Evolutionary conservation across 2,888 invertebrate species (phyloP).

Genomic region (Bedellia somnulentella): DNA sequence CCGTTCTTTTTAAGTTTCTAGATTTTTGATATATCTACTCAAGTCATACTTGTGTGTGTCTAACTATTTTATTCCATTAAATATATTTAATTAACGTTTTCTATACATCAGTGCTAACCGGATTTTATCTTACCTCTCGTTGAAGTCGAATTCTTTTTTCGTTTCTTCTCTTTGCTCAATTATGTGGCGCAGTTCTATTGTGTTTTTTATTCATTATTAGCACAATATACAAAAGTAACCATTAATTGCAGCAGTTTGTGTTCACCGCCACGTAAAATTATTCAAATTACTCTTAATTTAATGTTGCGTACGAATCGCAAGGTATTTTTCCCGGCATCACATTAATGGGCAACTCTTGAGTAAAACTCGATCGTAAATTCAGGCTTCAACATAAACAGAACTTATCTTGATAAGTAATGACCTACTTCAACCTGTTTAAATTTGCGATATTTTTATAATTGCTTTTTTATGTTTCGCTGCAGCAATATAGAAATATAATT

Average conservation of each 20-base stretch:
- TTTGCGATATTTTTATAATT: too few relatives aligned
- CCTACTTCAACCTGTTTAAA: slow-evolving; percentile 25
- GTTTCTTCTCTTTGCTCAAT: slow-evolving; percentile 1
- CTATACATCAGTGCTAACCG: too few relatives aligned
- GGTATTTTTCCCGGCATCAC: slow-evolving; percentile 33
- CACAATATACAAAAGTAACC: slow-evolving; percentile 27
- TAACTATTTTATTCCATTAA: too few relatives aligned
- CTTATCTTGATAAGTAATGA: slow-evolving; percentile 34
- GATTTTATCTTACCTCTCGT: too few relatives aligned
- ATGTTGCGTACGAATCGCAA: slow-evolving; percentile 41
- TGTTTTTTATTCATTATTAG: too few relatives aligned
- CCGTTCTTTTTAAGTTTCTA: too few relatives aligned
- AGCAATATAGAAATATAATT: too few relatives aligned
- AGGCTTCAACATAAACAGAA: slow-evolving; percentile 34
- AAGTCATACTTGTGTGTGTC: too few relatives aligned
- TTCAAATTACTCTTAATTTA: slow-evolving; percentile 48
- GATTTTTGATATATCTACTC: too few relatives aligned
- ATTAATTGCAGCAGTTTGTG: slow-evolving; percentile 47
- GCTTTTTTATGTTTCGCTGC: too few relatives aligned
- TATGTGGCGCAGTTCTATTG: slow-evolving; percentile 1
- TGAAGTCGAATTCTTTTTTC: neutral
- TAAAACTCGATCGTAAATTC: slow-evolving; percentile 41
- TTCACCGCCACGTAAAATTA: slow-evolving; percentile 46
- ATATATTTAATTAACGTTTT: too few relatives aligned
- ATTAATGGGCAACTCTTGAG: slow-evolving; percentile 40